phyloP scores from a whole-genome alignment of 2,888 invertebrate genomes.

The Plusia festucae region DNA sequence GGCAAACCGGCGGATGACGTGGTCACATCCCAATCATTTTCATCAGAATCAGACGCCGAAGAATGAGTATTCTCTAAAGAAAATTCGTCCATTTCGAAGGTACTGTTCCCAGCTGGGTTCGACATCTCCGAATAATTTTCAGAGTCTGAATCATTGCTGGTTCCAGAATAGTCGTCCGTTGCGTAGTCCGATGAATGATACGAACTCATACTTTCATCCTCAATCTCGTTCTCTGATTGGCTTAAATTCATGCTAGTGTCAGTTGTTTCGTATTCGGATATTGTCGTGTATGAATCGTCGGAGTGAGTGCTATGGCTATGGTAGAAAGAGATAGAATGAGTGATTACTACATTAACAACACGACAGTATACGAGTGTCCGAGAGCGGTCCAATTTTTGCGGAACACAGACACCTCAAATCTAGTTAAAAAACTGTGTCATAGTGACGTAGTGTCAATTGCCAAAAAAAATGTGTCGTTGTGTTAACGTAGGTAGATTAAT shows the following conservation, averaged over 20 bases:
- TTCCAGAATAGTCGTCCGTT: conserved; percentile 10
- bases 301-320: conserved; percentile 31
- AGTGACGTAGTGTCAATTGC: no score
- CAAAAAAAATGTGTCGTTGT: no score
- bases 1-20: conserved; percentile 63
- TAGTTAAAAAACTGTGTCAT: no score
- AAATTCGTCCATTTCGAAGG: background rate
- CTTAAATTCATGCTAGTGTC: conserved; percentile 73
- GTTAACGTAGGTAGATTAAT: no score
- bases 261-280: conserved; percentile 75
- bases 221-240: background rate
- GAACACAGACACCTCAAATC: no score
- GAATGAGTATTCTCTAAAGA: background rate
- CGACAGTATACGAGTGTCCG: no score
- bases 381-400: no score
- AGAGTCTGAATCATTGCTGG: background rate
- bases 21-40: conserved; percentile 67
- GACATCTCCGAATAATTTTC: conserved; percentile 9
- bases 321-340: conserved; percentile 25
- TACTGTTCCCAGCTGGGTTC: background rate
- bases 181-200: background rate
- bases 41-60: conserved; percentile 17
- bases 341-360: conserved; percentile 6
- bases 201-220: background rate
- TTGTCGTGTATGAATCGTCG: conserved; percentile 69